These are phyloP conservation scores for Amiota communis DNA, from an alignment of 2,888 invertebrate genomes.

Conservation along the genomic window DNA sequence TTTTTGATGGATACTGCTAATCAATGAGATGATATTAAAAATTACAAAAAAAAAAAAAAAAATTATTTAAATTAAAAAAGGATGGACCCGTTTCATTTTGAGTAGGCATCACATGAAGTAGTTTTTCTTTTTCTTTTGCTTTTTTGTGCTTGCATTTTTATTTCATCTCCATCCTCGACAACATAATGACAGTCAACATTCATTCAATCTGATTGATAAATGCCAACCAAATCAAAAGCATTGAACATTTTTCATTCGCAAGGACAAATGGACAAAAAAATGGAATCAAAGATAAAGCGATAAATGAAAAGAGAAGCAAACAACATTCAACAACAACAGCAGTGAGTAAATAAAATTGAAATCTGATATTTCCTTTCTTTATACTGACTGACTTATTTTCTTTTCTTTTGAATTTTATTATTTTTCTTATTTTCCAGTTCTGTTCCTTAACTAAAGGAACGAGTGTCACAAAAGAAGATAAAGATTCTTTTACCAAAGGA, in stretches of 20 bases:
- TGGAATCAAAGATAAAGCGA: conserved; percentile 41
- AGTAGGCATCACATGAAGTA: too few species aligned
- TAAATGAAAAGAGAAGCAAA: conserved; percentile 12
- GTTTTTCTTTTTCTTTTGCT: too few species aligned
- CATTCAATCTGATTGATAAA: conserved; percentile 66
- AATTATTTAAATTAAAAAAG: conserved; percentile 41
- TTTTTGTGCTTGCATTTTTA: too few species aligned
- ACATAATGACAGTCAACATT: too few species aligned
- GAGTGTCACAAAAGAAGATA: conserved; percentile 4
- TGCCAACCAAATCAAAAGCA: conserved; percentile 24
- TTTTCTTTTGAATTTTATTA: not conserved
- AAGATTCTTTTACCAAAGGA: conserved; percentile 8
- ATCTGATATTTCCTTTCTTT: conserved; percentile 49
- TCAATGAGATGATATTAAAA: too few species aligned
- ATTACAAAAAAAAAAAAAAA: too few species aligned
- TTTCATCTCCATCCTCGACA: too few species aligned
- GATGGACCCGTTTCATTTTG: too few species aligned
- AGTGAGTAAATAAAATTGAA: not conserved
- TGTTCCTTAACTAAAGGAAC: not conserved
- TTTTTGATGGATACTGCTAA: too few species aligned
- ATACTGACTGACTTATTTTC: conserved; percentile 35
- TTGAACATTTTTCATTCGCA: not conserved
- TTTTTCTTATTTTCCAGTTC: not conserved
- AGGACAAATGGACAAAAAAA: not conserved
- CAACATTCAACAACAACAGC: not conserved